Base-by-base conservation (phyloP, 2,797 vertebrate genomes). In the Sebastes dallii region DNA sequence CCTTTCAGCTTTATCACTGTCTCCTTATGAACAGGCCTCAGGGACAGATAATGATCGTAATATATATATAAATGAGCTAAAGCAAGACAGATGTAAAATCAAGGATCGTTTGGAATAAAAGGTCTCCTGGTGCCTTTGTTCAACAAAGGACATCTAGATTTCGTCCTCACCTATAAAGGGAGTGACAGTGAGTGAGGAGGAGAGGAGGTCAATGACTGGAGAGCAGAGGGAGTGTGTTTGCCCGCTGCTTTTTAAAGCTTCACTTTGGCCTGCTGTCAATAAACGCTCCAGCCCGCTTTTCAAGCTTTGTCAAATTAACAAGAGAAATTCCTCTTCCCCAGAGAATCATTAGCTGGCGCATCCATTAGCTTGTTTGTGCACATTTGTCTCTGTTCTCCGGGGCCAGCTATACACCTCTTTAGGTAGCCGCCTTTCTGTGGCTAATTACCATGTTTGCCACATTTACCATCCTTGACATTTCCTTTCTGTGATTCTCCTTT, bases 221-320 rank as follows among this genome's bases (percentile, higher is more conserved):
- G 50, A 84, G 66, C 66, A 62, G 85, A 77, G 52, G 58, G 56
- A 42, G 71, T 18, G 81, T 72, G 42, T 82, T 82, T 76, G 67
- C 73, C 82, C 68, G 72, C 87, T 81, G 77, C 83, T 91, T 90
- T 93, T 83, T 50, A 85, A 85, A 89, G 84, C 86, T 81, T 88
- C 82, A 64, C 78, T 89, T 84, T 91, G 82, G 91, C 81, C 56
- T 75, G 78, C 74, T 93, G 93, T 95, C 95, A 95, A 93, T 95
- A 94, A 91, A 91, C 77, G 78, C 84, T 80, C 79, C 77, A 34
- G 81, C 80, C 72, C 68, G 78, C 87, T 87, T 91, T 91, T 91
- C 86, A 94, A 84, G 82, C 89, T 92, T 95, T 94, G 94, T 95
- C 92, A 94, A 94, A 95, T 94, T 94, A 93, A 88, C 83, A 92